These are phyloP conservation scores for Prorops nasuta DNA, from an alignment of 1,140 invertebrate species.

Conservation along the genomic window DNA sequence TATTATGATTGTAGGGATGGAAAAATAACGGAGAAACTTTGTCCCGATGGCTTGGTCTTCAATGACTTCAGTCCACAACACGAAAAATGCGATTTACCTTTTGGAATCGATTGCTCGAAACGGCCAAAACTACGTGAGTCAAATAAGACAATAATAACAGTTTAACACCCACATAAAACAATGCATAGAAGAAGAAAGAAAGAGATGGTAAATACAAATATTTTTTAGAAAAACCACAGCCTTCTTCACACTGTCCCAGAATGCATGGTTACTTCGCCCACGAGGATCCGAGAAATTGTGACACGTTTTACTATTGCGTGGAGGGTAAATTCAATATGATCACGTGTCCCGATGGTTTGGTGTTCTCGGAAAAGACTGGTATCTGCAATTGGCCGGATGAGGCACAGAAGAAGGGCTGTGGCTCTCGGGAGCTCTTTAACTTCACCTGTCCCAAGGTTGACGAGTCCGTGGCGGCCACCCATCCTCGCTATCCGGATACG, in stretches of 20 bases:
- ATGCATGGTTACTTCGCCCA: constrained; percentile 88
- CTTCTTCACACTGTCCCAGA: constrained; percentile 73
- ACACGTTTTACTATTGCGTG: constrained; percentile 89
- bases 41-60: constrained; percentile 89
- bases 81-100: constrained; percentile 85
- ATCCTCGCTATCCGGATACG: constrained; percentile 84
- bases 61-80: constrained; percentile 79
- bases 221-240: constrained; percentile 70
- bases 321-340: constrained; percentile 88
- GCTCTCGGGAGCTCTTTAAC: constrained; percentile 79
- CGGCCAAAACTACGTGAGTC: constrained; percentile 77
- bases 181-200: constrained; percentile 1
- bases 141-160: background rate
- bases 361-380: constrained; percentile 84
- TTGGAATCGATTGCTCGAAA: constrained; percentile 79
- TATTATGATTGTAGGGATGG: constrained; percentile 82
- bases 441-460: constrained; percentile 82
- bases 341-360: constrained; percentile 81
- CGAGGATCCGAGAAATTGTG: constrained; percentile 75
- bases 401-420: constrained; percentile 81
- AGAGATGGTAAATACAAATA: constrained; percentile 3
- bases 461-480: constrained; percentile 68
- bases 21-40: constrained; percentile 73
- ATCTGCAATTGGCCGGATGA: constrained; percentile 92
- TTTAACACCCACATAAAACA: background rate